Conservation (phyloP, 2,888 invertebrate species). For the Tigriopus californicus region DNA sequence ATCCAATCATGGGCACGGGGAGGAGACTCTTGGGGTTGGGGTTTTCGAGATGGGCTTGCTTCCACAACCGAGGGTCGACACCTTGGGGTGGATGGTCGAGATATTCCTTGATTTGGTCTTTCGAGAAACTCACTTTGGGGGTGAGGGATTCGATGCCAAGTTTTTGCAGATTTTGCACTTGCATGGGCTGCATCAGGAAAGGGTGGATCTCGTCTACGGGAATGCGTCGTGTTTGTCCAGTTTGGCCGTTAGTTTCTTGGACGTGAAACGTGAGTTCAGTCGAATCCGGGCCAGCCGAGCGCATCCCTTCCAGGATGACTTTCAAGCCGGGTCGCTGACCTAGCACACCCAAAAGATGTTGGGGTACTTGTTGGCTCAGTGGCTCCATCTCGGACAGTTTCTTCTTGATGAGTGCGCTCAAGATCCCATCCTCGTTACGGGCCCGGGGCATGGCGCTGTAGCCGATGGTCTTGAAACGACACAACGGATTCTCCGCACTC, state of each 20-base stretch:
- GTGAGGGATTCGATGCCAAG: conserved; percentile 51
- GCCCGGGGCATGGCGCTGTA: conserved; percentile 70
- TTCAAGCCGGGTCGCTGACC: conserved; percentile 12
- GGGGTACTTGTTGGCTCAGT: neutral
- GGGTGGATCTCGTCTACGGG: neutral
- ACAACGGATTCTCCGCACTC: conserved; percentile 9
- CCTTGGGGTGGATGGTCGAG: conserved; percentile 69
- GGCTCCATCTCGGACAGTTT: conserved; percentile 5
- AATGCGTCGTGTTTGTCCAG: neutral
- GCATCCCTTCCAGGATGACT: neutral
- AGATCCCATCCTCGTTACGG: conserved; percentile 76
- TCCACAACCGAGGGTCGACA: conserved; percentile 84
- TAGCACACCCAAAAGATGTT: neutral
- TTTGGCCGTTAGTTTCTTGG: neutral
- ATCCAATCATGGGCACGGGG: conserved; percentile 85
- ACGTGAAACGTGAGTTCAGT: conserved; percentile 3
- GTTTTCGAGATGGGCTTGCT: conserved; percentile 86
- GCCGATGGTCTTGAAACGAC: conserved; percentile 44
- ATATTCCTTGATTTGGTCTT: conserved; percentile 64
- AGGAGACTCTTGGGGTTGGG: conserved; percentile 74
- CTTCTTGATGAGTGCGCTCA: conserved; percentile 54
- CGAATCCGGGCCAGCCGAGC: neutral
- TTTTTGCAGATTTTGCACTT: conserved; percentile 49
- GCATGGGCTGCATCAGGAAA: conserved; percentile 39
- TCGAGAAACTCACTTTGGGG: conserved; percentile 53